Evolutionary conservation across 2,888 invertebrate genomes (phyloP), one percentile per base, ranked within the genome.

Genomic region (Melanchra persicariae): DNA sequence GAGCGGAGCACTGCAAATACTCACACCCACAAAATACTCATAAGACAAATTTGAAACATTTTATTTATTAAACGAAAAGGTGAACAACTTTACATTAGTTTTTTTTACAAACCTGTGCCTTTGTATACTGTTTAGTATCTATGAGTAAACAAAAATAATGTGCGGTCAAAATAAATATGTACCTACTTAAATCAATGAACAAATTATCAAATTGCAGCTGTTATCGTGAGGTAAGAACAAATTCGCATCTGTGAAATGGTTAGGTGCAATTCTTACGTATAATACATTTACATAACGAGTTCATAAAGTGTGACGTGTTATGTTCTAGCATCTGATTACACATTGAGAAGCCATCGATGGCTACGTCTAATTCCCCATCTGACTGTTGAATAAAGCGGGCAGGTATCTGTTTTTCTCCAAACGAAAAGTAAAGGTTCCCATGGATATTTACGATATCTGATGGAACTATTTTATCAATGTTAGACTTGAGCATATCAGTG

Each of bases 361-460:
- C 87, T 37, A 91, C 59, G 51, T 84, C 71, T 43, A 91, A 69
- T 67, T 85, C 67, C 9, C 89, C 90, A 30, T 84, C 80, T 0
- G 83, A 30, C 22, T 86, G 81, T 83, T 91, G 90, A 6, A 88
- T 76, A 59, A 90, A 89, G 26, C 80, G 86, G n/a, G 86, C 86
- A 34, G 91, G 90, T 37, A 91, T 79, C 17, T 82, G 81, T 24
- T 84, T 72, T 19, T 77, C 60, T 3, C 77, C 83, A 61, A 84
- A 87, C n/a, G 85, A 55, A 73, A 89, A 87, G 65, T 85, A 87
- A 2, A 91, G 79, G 9, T 83, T 81, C 15, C 90, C 90, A 30
- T 70, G 69, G 19, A 74, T 63, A 58, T 84, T 74, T 49, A 63
- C 37, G 1, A 63, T 22, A 49, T 77, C 65, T 43, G 77, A 65